These are phyloP conservation scores for Agonopterix arenella DNA, from an alignment of 2,888 invertebrate species.

Conservation along the genomic window DNA sequence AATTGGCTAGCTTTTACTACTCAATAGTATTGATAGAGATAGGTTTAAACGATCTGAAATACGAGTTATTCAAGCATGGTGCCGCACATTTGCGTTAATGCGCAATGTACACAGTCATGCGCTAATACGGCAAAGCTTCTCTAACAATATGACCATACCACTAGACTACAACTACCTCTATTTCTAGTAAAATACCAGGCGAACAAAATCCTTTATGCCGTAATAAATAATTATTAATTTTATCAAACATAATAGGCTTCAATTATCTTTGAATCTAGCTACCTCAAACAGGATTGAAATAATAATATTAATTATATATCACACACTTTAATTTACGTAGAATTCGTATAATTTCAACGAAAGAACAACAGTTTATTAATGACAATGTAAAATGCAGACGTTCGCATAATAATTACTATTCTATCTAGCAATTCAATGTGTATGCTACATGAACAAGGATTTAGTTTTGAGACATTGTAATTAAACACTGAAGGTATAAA, in stretches of 20 bases:
- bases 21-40: too few species aligned
- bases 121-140: constrained; percentile 57
- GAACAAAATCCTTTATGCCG: constrained; percentile 54
- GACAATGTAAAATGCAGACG: constrained; percentile 31
- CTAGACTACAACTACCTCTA: constrained; percentile 49
- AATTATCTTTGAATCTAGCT: constrained; percentile 57
- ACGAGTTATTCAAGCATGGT: too few species aligned
- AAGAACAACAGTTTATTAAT: constrained; percentile 26
- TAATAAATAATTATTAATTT: constrained; percentile 57
- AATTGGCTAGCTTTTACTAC: too few species aligned
- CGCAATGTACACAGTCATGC: constrained; percentile 23
- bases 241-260: constrained; percentile 48
- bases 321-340: constrained; percentile 66
- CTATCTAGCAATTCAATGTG: constrained; percentile 43
- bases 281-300: constrained; percentile 59
- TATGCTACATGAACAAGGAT: constrained; percentile 35
- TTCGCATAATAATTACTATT: constrained; percentile 43
- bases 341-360: constrained; percentile 32
- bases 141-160: constrained; percentile 52
- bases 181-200: constrained; percentile 55
- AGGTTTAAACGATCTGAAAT: too few species aligned
- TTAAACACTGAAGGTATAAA: constrained; percentile 51
- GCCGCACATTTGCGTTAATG: neutral
- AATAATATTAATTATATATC: constrained; percentile 56
- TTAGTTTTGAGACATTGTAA: constrained; percentile 52